These are phyloP conservation scores for Chironomus riparius DNA, from an alignment of 2,888 invertebrate genomes.

Conservation along the genomic window DNA sequence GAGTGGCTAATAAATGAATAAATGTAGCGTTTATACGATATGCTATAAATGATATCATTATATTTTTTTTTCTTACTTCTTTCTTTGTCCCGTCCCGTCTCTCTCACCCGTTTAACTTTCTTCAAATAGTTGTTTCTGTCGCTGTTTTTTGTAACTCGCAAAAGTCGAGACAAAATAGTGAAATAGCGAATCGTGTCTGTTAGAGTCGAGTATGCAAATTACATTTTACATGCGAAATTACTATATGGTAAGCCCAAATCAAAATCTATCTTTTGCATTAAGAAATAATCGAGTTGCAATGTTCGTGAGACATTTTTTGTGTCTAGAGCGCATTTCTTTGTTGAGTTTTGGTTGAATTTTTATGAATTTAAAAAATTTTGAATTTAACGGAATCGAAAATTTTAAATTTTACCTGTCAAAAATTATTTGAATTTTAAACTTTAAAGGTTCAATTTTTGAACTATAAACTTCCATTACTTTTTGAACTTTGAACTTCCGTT, in stretches of 20 bases:
- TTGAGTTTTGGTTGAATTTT: too few species aligned
- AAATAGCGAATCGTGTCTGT: not conserved
- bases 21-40: constrained; percentile 25
- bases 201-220: not conserved
- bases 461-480: too few species aligned
- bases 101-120: not conserved
- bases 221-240: not conserved
- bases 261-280: not conserved
- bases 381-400: too few species aligned
- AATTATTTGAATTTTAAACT: too few species aligned
- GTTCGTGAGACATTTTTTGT: too few species aligned
- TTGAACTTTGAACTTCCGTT: too few species aligned
- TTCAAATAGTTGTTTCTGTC: not conserved
- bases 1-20: constrained; percentile 27
- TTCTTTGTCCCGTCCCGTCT: constrained; percentile 8
- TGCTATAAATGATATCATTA: constrained; percentile 26
- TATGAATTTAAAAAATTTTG: too few species aligned
- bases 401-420: too few species aligned
- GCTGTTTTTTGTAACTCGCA: not conserved
- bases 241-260: not conserved
- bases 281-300: too few species aligned
- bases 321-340: too few species aligned
- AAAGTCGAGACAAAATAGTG: not conserved
- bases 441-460: too few species aligned
- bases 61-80: constrained; percentile 1